Base-by-base conservation (phyloP, 1,140 invertebrate genomes). In the Archegozetes longisetosus region DNA sequence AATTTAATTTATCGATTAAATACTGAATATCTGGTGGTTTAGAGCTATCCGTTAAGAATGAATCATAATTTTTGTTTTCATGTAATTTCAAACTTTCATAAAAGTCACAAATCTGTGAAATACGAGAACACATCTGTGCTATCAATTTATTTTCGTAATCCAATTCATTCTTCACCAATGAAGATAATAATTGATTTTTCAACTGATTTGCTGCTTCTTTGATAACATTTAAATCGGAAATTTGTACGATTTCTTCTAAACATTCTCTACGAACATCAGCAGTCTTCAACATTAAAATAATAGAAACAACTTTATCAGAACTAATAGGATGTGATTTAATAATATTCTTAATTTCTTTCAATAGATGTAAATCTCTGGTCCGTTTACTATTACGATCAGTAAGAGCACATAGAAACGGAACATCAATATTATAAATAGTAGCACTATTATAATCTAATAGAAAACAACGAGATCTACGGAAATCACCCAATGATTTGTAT, bases 351-450 rank as follows among this genome's bases (percentile, higher is more conserved):
- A 76, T 58, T 60, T 85, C 83, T 66, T 85, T 84, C 52, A 92
- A 75, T 46, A 91, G 72, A 74, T 93, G 87, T 48, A 92, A 78
- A 71, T 94, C 90, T 65, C 85, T 79, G 0, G 88, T 84, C 65
- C 84, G 79, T 67, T 85, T 83, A 61, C 85, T 88, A 71, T 86
- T 88, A 71, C 85, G 25, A 65, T 84, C 88, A 68, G 83, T 79
- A 61, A 59, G 69, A 58, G 51, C 17, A 61, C 29, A 52, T 9
- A 59, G 26, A 49, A 64, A 60, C 17, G 61, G 61, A n/a, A 60
- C 46, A 1, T 62, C 2, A 54, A 62, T 24, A 1, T 23, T 14
- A 27, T 3, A 56, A 13, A 62, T n/a, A 22, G n/a, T 46, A n/a
- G 22, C 29, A 9, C 50, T 60, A 32, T 53, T 26, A 27, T 40